Percentiles rank a stretch among this genome's conserved stretches.
These are phyloP conservation scores for Amphiprion ocellaris DNA, from an alignment of 2,113 vertebrate species.

Conservation along the genomic window DNA sequence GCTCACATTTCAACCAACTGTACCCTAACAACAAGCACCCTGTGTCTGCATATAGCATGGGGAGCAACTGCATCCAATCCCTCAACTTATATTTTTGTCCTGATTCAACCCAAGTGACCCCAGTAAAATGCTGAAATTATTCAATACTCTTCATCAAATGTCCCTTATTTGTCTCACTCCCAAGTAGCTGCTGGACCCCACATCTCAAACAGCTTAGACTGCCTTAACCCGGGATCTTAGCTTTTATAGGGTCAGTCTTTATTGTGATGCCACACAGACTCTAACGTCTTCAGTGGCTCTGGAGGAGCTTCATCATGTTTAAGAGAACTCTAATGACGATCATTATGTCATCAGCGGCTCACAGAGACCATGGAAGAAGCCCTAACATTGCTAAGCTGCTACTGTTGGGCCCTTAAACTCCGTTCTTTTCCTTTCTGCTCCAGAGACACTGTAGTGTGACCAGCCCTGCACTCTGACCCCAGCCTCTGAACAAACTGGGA, in stretches of 20 bases:
- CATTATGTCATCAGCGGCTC: neutral
- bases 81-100: slow-evolving; percentile 49
- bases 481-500: too few relatives aligned
- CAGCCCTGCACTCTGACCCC: too few relatives aligned
- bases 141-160: neutral
- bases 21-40: slow-evolving; percentile 59
- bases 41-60: slow-evolving; percentile 50
- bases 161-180: neutral
- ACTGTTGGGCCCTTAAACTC: too few relatives aligned
- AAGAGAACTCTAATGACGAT: neutral
- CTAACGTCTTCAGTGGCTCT: too few relatives aligned
- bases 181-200: neutral
- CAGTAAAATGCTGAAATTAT: neutral
- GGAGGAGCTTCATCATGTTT: neutral
- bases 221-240: neutral
- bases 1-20: slow-evolving; percentile 65
- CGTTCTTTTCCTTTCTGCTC: too few relatives aligned
- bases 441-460: too few relatives aligned
- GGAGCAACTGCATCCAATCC: slow-evolving; percentile 53
- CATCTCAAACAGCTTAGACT: neutral
- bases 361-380: neutral
- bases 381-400: too few relatives aligned
- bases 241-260: neutral
- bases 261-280: neutral
- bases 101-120: slow-evolving; percentile 15